Conservation (phyloP, 2,113 vertebrate genomes). For the Ochotona curzoniae region DNA sequence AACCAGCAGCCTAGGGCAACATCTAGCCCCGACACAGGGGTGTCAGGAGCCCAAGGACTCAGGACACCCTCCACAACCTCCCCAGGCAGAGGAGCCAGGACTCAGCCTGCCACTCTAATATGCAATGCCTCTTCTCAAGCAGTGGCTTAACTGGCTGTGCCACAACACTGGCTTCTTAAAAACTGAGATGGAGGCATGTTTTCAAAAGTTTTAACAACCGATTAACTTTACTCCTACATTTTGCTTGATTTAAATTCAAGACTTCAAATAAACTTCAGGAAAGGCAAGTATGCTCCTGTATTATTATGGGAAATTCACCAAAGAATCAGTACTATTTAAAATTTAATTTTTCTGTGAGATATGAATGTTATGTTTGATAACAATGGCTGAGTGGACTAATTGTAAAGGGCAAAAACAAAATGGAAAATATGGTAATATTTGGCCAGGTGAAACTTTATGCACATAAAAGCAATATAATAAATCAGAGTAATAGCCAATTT, state of each 20-base stretch:
- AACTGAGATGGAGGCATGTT: not conserved
- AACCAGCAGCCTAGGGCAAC: too few relatives aligned
- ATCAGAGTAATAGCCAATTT: not conserved
- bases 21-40: too few relatives aligned
- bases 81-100: too few relatives aligned
- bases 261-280: constrained; percentile 4
- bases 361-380: not conserved
- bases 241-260: constrained; percentile 9
- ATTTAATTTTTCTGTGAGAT: not conserved
- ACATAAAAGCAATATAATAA: constrained; percentile 26
- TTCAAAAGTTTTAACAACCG: not conserved
- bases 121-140: too few relatives aligned
- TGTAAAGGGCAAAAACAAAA: not conserved
- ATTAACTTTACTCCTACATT: not conserved
- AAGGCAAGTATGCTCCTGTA: not conserved
- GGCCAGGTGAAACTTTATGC: not conserved
- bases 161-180: not conserved
- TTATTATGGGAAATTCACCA: not conserved
- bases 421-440: not conserved
- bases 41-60: too few relatives aligned
- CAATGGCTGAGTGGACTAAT: not conserved
- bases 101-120: too few relatives aligned
- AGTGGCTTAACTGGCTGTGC: too few relatives aligned
- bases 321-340: not conserved
- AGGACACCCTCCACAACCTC: too few relatives aligned